Base-by-base conservation (phyloP, 2,888 invertebrate genomes). In the Drosophila stalkeri region DNA sequence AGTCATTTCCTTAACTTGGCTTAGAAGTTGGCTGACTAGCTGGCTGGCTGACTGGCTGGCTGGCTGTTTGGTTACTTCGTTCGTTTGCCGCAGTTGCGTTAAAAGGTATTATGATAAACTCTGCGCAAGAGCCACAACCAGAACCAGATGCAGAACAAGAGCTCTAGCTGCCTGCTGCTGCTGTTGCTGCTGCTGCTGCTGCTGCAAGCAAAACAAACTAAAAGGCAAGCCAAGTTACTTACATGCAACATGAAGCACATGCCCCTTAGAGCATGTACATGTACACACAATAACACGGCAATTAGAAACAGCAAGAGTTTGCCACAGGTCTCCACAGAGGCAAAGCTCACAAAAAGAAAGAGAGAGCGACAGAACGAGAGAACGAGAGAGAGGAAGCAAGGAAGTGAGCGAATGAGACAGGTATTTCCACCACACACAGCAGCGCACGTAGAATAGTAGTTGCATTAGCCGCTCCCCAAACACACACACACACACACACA, bases 51-150 rank as follows among this genome's bases (percentile, higher is more conserved):
- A 1, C 12, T 12, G 37, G 39, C 46, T 47, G 60, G 64, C 6
- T 37, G 37, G 5, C 12, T 12, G 37, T 12, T 37, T 37, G 37
- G 14, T 37, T 37, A 14, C 5, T 11, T 43, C 23, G 37, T 56
- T 54, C 43, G 59, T 46, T 43, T 41, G 80, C 86, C 75, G 56
- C 75, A 77, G 78, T 66, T 70, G 69, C 78, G 70, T 81, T 76
- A 69, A 76, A 82, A 82, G 86, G 80, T 71, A 80, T 77, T 85
- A 77, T 85, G 88, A 79, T 75, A 72, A 79, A 73, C 74, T 79
- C 64, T 23, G 51, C 51, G 46, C 46, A 31, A 43, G 43, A 43
- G 43, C 31, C 43, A 43, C 18, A 43, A 18, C 43, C 56, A 57
- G 43, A 56, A 57, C 57, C 57, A 59, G 56, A 47, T 37, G 35